These are phyloP conservation scores for Heliornis fulica DNA, from an alignment of 2,113 vertebrate species.

Conservation along the genomic window DNA sequence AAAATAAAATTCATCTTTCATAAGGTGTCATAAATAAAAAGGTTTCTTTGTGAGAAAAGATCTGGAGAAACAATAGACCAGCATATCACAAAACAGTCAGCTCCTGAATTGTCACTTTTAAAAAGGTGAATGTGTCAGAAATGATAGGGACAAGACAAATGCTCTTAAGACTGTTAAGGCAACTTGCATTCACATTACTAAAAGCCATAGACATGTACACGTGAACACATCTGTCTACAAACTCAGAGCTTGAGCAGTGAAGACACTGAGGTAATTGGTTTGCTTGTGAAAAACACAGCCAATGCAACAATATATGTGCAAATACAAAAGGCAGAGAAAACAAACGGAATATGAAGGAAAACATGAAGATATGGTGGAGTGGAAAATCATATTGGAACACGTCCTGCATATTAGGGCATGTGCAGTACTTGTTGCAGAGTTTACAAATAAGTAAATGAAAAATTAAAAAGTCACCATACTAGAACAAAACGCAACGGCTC, in stretches of 20 bases:
- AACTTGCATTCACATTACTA: not conserved
- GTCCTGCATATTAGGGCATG: not conserved
- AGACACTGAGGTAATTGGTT: not conserved
- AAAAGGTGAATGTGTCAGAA: not conserved
- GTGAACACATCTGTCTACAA: not conserved
- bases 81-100: not conserved
- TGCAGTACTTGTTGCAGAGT: not conserved
- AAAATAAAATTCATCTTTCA: not conserved
- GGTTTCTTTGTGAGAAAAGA: not conserved
- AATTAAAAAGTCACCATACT: not conserved
- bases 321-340: not conserved
- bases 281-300: not conserved
- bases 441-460: not conserved
- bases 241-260: not conserved
- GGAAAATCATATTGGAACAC: not conserved
- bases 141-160: not conserved
- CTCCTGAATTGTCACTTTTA: not conserved
- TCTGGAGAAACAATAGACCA: constrained; percentile 1
- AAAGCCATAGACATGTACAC: not conserved
- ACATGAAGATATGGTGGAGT: not conserved
- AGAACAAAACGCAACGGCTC: not conserved
- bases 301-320: not conserved
- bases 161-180: not conserved
- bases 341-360: not conserved
- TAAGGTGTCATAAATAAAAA: not conserved